phyloP scores from a whole-genome alignment of 1,140 invertebrate genomes.

The Scaptomyza hsui region DNA sequence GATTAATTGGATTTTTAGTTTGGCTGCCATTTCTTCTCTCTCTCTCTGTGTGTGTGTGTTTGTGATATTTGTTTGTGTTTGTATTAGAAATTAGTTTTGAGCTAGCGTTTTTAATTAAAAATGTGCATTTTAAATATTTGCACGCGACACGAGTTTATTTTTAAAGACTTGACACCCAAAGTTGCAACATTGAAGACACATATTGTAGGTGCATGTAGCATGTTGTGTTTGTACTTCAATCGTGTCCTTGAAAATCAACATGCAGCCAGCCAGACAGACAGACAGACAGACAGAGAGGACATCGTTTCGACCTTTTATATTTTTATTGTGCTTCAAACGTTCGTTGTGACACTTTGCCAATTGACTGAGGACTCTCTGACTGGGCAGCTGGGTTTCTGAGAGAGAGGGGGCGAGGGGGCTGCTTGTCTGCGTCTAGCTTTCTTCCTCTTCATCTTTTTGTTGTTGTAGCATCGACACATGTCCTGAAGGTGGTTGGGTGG shows the following conservation, averaged over 20 bases:
- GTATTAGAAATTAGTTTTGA: conserved; percentile 71
- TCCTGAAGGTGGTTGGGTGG: conserved; percentile 26
- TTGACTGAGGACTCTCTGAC: conserved; percentile 40
- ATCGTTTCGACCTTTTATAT: conserved; percentile 37
- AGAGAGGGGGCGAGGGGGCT: not conserved
- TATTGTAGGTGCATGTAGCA: not conserved
- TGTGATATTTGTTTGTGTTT: conserved; percentile 54
- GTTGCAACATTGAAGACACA: conserved; percentile 24
- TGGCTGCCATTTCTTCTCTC: conserved; percentile 3
- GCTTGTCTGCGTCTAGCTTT: conserved; percentile 22
- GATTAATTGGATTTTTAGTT: conserved; percentile 76
- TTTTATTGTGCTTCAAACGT: conserved; percentile 51
- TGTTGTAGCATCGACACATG: conserved; percentile 52
- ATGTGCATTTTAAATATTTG: conserved; percentile 48
- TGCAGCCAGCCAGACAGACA: conserved; percentile 41
- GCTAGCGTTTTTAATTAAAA: conserved; percentile 47
- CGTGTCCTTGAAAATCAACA: conserved; percentile 76
- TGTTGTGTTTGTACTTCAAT: conserved; percentile 40
- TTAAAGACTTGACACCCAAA: conserved; percentile 60
- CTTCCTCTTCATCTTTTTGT: conserved; percentile 19
- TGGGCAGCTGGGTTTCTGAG: conserved; percentile 12
- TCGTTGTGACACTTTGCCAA: conserved; percentile 76
- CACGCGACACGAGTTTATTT: conserved; percentile 20
- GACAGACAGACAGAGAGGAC: conserved; percentile 12
- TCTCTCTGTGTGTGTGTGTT: not conserved